Conservation (phyloP, 2,888 invertebrate genomes). For the Dryococelus australis region DNA sequence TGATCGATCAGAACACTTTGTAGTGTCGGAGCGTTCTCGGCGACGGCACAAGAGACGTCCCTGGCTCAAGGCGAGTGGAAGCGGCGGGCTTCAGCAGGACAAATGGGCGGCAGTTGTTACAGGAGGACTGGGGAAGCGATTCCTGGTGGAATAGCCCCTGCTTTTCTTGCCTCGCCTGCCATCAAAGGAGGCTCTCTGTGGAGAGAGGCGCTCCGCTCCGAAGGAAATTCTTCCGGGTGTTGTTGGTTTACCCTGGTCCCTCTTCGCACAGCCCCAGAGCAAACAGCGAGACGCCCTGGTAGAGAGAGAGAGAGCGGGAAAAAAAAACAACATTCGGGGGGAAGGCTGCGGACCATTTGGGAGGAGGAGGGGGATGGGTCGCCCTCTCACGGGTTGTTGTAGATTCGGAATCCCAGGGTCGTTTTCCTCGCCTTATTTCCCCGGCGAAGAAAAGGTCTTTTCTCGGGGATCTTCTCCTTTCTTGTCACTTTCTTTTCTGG, state of each 20-base stretch:
- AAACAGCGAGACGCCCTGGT: not conserved
- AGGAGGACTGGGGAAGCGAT: not conserved
- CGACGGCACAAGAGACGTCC: not conserved
- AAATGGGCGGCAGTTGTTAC: not conserved
- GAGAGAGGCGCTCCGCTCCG: not conserved
- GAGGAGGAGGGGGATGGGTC: not conserved
- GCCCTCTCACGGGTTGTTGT: not conserved
- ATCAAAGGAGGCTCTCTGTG: not conserved
- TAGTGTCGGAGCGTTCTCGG: no score
- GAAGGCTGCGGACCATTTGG: not conserved
- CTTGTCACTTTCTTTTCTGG: not conserved
- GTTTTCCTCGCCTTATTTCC: conserved; percentile 11
- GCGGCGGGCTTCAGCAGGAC: not conserved
- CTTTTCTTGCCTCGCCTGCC: conserved; percentile 1
- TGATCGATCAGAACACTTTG: no score
- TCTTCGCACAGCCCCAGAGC: not conserved
- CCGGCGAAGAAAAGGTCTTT: conserved; percentile 9
- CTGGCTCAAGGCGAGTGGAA: not conserved
- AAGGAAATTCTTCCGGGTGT: not conserved
- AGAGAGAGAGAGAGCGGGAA: not conserved
- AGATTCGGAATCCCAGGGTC: conserved; percentile 10
- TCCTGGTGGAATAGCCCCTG: not conserved
- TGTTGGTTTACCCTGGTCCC: not conserved
- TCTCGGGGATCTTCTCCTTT: not conserved
- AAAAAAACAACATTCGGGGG: no score